Evolutionary conservation across 2,888 invertebrate species (phyloP), one percentile per base, ranked within the genome.

Genomic region (Thecocarcelia acutangulata): DNA sequence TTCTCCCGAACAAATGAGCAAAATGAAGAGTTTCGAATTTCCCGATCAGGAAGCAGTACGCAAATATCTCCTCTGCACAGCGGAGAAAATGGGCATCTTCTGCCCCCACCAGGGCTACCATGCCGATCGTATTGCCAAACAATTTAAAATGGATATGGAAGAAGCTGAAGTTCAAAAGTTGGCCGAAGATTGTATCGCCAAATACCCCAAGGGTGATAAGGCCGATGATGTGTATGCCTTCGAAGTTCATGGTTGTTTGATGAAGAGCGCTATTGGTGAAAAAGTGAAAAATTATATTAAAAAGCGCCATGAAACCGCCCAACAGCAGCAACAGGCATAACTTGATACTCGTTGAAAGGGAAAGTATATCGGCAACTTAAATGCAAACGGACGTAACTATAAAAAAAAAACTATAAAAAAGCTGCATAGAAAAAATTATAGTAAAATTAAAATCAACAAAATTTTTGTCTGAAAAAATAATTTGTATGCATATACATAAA

Each of bases 161-260:
- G 89, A 88, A 77, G 85, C 85, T 46, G 90, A 90, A 72, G 90
- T 86, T 6, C 78, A 86, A n/a, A 77, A 82, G 15, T 87, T 90
- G 72, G 88, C 87, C 56, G 83, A 87, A 48, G 85, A 88, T 56
- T 91, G 91, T 77, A 80, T 87, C 44, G 90, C 90, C 66, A 87
- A 86, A 66, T 87, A 89, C 59, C 84, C 84, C 5, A 84, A 89
- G 58, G 87, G 87, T 40, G 86, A 87, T 64, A 85, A 87, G 50
- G 80, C 84, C 4, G 59, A 77, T 13, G 90, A 90, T 72, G 86
- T 86, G 11, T 89, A 89, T 88, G 90, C 89, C 3, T 91, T 86
- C 86, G 88, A 90, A n/a, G 89, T 88, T 24, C 88, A 90, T 80
- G 85, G 84, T 72, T 91, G 91, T 83, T 76, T 91, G 75, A 87